A percentile compares a stretch with the other conserved stretches of the same genome.
Conservation (phyloP, 2,888 invertebrate genomes). For the Acrobasis consociella region DNA sequence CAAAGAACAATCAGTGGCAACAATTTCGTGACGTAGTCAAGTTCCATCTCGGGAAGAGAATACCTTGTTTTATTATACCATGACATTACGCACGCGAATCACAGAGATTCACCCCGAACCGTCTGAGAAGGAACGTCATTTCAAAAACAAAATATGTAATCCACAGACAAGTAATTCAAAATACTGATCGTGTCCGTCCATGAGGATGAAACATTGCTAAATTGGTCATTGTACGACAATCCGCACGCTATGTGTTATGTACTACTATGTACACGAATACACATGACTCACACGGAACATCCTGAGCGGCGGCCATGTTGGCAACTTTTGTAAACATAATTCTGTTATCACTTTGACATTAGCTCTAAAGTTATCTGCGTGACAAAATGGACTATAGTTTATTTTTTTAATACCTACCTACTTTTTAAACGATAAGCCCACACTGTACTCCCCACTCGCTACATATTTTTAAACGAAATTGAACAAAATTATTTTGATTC, state of each 20-base stretch:
- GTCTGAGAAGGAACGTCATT: too few relatives aligned
- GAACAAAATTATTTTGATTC: too few relatives aligned
- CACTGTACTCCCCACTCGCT: too few relatives aligned
- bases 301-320: slow-evolving; percentile 4
- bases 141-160: not conserved
- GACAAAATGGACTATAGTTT: not conserved
- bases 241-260: too few relatives aligned
- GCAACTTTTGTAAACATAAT: not conserved
- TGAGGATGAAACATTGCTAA: slow-evolving; percentile 15
- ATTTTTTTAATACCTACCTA: not conserved
- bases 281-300: slow-evolving; percentile 7
- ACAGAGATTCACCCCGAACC: too few relatives aligned
- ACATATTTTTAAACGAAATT: too few relatives aligned
- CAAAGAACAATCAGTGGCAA: too few relatives aligned
- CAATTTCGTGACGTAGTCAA: too few relatives aligned
- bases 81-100: too few relatives aligned
- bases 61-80: too few relatives aligned
- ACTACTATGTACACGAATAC: not conserved
- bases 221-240: slow-evolving; percentile 8
- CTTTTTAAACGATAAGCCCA: too few relatives aligned
- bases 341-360: not conserved
- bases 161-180: not conserved
- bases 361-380: not conserved
- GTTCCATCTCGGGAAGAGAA: too few relatives aligned
- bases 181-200: not conserved